Evolutionary conservation across 2,888 invertebrate species (phyloP), one percentile per base, ranked within the genome.

Genomic region (Calliopum simillimum): DNA sequence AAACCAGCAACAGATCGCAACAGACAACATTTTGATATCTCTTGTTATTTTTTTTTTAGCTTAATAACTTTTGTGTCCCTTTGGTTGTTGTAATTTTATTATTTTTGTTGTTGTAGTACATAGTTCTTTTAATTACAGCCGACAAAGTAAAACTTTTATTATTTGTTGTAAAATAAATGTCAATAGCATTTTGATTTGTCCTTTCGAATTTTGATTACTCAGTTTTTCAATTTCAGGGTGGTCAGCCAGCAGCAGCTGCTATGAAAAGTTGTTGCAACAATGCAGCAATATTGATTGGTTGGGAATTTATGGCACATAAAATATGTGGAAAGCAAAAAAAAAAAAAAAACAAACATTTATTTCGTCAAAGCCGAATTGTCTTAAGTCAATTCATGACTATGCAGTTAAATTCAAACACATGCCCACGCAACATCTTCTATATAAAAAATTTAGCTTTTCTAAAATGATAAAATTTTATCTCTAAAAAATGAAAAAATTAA

Each of bases 41-140:
- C 19, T 14, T 5, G 53, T 53, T n/a, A n/a, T n/a, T n/a, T 64
- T n/a, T 44, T 62, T 33, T 55, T 21, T 25, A n/a, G 13, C 13
- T 65, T 55, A 21, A 56, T 65, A 44, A 44, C 55, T 43, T 21
- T 53, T 12, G 16, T 21, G 4, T 53, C n/a, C 21, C 13, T 5
- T n/a, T 16, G 12, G 53, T 21, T 23, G 53, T 23, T 12, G 19
- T 53, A 23, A 16, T 47, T 13, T 46, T 53, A 44, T 14, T 65
- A 43, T 55, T 19, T 21, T 65, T 65, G 55, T 55, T 66, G 16
- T 56, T 66, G 56, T 56, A 66, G 56, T 47, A 56, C 55, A 64
- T 41, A 59, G 19, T 19, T 3, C 33, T 33, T 33, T 33, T 33
- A 33, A 33, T 33, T 33, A 33, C 51, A 47, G 56, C 46, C 66